A percentile compares a stretch with the other conserved stretches of the same genome.
Conservation (phyloP, 2,797 vertebrate species). For the Botia almorhae region DNA sequence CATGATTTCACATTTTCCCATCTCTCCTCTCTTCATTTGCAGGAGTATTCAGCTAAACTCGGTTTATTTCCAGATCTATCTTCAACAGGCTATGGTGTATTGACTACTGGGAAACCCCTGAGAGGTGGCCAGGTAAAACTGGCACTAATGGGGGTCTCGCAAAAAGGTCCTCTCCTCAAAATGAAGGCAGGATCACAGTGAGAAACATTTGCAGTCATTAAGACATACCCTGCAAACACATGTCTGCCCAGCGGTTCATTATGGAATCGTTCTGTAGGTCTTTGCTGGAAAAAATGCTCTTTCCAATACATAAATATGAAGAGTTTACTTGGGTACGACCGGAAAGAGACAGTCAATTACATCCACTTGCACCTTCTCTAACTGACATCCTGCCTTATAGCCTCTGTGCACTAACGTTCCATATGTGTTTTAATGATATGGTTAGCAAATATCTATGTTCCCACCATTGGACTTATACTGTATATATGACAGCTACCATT, state of each 20-base stretch:
- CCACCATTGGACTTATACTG: constrained; percentile 17
- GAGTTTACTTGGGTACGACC: constrained; percentile 12
- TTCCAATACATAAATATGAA: constrained; percentile 53
- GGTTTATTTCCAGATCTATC: constrained; percentile 79
- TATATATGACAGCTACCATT: constrained; percentile 49
- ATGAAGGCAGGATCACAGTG: constrained; percentile 52
- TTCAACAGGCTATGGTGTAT: constrained; percentile 76
- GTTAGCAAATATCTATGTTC: constrained; percentile 49
- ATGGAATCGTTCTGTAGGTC: constrained; percentile 22
- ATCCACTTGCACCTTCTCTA: constrained; percentile 26
- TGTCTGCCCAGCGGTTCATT: constrained; percentile 43
- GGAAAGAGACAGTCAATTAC: no score
- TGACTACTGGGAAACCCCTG: constrained; percentile 77
- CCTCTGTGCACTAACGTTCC: constrained; percentile 42
- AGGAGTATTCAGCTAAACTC: constrained; percentile 79
- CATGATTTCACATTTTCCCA: constrained; percentile 26
- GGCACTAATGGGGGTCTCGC: constrained; percentile 44
- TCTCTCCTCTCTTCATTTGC: constrained; percentile 42
- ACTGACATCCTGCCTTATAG: constrained; percentile 40
- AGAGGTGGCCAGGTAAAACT: constrained; percentile 78
- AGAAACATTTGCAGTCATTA: constrained; percentile 46
- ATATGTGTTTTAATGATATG: constrained; percentile 56
- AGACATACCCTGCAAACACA: constrained; percentile 35
- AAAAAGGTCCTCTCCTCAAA: constrained; percentile 21
- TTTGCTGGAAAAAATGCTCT: constrained; percentile 42